A percentile compares a stretch with the other conserved stretches of the same genome.
phyloP scores from a whole-genome alignment of 2,797 vertebrate species.

The Danio tinwini region DNA sequence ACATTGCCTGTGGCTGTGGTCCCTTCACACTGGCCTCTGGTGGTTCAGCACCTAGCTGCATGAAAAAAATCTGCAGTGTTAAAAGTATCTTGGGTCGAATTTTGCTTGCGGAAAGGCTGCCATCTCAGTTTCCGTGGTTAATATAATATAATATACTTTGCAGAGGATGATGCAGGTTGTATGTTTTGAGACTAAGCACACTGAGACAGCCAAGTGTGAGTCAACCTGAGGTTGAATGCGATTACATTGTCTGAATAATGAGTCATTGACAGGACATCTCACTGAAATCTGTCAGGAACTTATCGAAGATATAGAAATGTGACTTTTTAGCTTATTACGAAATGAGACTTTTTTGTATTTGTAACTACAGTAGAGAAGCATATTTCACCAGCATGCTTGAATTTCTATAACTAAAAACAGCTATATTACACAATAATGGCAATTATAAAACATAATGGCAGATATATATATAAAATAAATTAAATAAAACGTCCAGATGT shows the following conservation, averaged over 20 bases:
- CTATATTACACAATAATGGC: not conserved
- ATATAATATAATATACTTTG: conserved; percentile 22
- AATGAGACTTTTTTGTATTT: not conserved
- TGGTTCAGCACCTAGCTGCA: conserved; percentile 62
- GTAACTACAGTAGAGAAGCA: not conserved
- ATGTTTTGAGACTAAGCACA: conserved; percentile 39
- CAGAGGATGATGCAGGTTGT: conserved; percentile 23
- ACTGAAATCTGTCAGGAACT: not conserved
- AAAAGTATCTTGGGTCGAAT: conserved; percentile 38
- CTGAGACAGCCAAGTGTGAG: conserved; percentile 30
- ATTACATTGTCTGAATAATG: conserved; percentile 13
- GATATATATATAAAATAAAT: too few species aligned
- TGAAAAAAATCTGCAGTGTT: conserved; percentile 56
- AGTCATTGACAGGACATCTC: conserved; percentile 6
- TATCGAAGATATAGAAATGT: not conserved
- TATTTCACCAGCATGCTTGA: not conserved
- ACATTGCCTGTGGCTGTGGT: conserved; percentile 37
- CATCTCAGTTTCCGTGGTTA: conserved; percentile 11
- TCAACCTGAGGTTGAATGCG: not conserved
- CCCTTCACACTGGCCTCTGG: conserved; percentile 62
- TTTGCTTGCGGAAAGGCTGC: conserved; percentile 11
- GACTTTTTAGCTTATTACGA: not conserved
- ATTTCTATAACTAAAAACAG: not conserved
- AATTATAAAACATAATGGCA: not conserved
- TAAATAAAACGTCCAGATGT: not conserved